Conservation (phyloP, 1,140 invertebrate species). For the Hydropsyche tenuis region DNA sequence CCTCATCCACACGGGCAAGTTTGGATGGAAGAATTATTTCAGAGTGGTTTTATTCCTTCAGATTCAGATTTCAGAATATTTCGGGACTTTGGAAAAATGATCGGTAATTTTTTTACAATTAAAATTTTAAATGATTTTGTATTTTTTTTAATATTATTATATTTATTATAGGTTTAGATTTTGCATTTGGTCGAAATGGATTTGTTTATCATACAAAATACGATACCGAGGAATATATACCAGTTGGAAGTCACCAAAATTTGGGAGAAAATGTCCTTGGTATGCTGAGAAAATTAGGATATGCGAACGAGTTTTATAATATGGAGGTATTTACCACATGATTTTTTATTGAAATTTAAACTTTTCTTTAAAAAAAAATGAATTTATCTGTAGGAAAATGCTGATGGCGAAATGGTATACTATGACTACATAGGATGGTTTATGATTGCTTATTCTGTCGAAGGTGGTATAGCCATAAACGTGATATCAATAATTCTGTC, state of each 20-base stretch:
- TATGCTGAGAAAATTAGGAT: constrained; percentile 61
- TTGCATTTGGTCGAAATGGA: constrained; percentile 78
- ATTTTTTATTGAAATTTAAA: background rate
- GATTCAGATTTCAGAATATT: constrained; percentile 85
- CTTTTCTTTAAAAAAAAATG: background rate
- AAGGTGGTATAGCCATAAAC: constrained; percentile 51
- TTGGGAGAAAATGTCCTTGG: constrained; percentile 69
- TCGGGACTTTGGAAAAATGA: constrained; percentile 67
- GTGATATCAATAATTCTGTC: constrained; percentile 45
- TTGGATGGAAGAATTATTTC: constrained; percentile 80
- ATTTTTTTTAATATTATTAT: background rate
- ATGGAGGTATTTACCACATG: constrained; percentile 40
- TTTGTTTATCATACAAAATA: constrained; percentile 81
- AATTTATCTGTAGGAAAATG: constrained; percentile 28
- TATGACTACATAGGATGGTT: constrained; percentile 57
- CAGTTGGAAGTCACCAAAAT: constrained; percentile 71
- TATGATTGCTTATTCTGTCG: constrained; percentile 52
- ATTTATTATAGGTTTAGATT: constrained; percentile 70
- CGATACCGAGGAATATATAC: constrained; percentile 70
- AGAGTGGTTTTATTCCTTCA: constrained; percentile 74
- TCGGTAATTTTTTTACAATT: constrained; percentile 53
- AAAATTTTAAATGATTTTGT: background rate
- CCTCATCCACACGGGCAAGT: constrained; percentile 70
- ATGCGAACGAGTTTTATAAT: constrained; percentile 56
- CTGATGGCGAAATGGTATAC: constrained; percentile 52